A percentile compares a stretch with the other conserved stretches of the same genome.
Evolutionary conservation across 2,113 vertebrate genomes (phyloP).

Genomic region (Gobius niger): DNA sequence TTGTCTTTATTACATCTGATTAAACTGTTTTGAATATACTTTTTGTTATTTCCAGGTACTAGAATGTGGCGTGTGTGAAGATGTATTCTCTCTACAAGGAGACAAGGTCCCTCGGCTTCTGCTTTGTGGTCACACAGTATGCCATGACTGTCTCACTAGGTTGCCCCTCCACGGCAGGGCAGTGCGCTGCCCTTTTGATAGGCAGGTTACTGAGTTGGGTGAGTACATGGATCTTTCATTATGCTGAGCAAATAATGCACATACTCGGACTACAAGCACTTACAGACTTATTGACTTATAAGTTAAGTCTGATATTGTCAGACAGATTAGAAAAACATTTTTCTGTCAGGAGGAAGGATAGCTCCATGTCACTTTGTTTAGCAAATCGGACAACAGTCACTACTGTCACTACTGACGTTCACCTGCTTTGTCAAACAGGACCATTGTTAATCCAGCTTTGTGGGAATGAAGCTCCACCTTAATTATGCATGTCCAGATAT

Average conservation of each 20-base stretch:
- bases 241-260: neutral
- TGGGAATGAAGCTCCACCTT: too few relatives aligned
- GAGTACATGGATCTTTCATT: constrained; percentile 46
- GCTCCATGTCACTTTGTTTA: too few relatives aligned
- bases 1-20: neutral
- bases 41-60: constrained; percentile 79
- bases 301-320: neutral
- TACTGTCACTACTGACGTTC: too few relatives aligned
- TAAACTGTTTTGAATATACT: neutral
- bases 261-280: neutral
- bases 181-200: constrained; percentile 94
- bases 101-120: constrained; percentile 95
- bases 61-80: constrained; percentile 97
- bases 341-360: too few relatives aligned
- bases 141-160: constrained; percentile 94
- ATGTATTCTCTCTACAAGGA: constrained; percentile 96
- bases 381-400: too few relatives aligned
- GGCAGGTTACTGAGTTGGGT: constrained; percentile 96
- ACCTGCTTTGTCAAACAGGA: too few relatives aligned
- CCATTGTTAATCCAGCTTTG: too few relatives aligned
- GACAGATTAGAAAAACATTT: too few relatives aligned
- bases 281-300: neutral
- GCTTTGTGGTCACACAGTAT: constrained; percentile 95
- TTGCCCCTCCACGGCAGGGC: constrained; percentile 93
- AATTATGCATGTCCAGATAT: too few relatives aligned